Evolutionary conservation across 2,113 vertebrate species (phyloP), one percentile per base, ranked within the genome.

Genomic region (Charina bottae): DNA sequence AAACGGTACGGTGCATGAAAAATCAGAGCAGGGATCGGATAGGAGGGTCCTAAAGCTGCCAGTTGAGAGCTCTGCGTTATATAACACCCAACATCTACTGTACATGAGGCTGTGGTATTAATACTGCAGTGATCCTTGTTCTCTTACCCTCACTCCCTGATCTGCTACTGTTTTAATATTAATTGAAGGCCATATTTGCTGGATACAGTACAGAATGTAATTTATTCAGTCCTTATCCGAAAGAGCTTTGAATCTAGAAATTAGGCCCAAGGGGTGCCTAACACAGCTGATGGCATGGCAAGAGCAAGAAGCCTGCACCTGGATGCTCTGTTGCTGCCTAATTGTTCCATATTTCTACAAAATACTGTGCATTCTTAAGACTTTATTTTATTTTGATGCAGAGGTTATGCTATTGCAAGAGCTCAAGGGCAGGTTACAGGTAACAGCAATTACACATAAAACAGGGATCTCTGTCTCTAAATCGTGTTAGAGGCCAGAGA

Each of bases 391-490:
- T 87, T 92, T 89, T 92, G 87, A 55, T 84, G 72, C 58, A 42
- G 72, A 64, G 87, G 72, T 88, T 42, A 58, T 62, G 72, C 72
- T 84, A 26, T 54, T 62, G 72, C 6, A 68, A 85, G 58, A 85
- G 87, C 87, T 92, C 87, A 92, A 85, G 91, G 87, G 87, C 78
- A 89, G 62, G 91, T 64, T 89, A 53, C 87, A 89, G 91, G 91
- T 92, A 92, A 89, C 78, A 89, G 91, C 88, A 92, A 85, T 89
- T 92, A 85, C 87, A 92, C 78, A 89, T 89, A 85, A 89, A 92
- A 85, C 78, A 68, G 91, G 64, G 87, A 92, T 89, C 87, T 59
- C 87, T 92, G 91, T 92, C 91, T 92, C 87, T 85, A 92, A 92
- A 89, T 92, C 84, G 78, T 78, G 83, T 92, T 59, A 92, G 46